Evolutionary conservation across 2,797 vertebrate species (phyloP), one percentile per base, ranked within the genome.

Genomic region (Acipenser transmontanus): DNA sequence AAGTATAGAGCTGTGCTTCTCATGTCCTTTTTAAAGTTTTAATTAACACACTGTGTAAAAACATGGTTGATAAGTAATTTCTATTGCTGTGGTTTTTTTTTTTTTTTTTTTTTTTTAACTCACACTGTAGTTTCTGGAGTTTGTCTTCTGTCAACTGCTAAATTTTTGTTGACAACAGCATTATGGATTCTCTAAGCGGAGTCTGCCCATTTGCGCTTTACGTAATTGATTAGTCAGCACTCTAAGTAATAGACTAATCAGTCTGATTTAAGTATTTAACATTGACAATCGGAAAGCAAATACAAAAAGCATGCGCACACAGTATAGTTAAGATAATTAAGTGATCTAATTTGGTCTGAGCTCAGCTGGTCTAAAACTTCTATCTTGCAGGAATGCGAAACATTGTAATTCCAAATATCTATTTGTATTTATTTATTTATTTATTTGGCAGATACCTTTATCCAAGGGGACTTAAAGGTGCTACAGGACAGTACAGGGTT

Each of bases 221-320:
- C 4, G 60, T 47, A 61, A 47, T 61, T 61, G 7, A 61, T 61
- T 61, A 61, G 60, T 61, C 14, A 20, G 14, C 60, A 61, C 60
- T 61, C 60, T 61, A 61, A 61, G 60, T 61, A 61, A 61, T 61
- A 7, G 60, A 47, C 60, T 61, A 61, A 61, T 61, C 60, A 17
- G 7, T 3, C 14, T 61, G 60, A 61, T 61, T 61, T 7, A 61
- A 20, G 60, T 61, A 20, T 61, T 61, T 7, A 17, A 61, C 14
- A 61, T 8, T 61, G 59, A 61, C 59, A 61, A 17, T 47, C 20
- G 14, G 1, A 61, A 47, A 61, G 59, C 6, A 61, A 61, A 61
- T 14, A 61, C 14, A 61, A 17, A 7, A 6, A 9, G 14, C 14
- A 20, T 11, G 11, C 7, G 6, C 60, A 6, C 7, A 20, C 9